Evolutionary conservation across 2,888 invertebrate species (phyloP), one percentile per base, ranked within the genome.

Genomic region (Drosophila birchii): DNA sequence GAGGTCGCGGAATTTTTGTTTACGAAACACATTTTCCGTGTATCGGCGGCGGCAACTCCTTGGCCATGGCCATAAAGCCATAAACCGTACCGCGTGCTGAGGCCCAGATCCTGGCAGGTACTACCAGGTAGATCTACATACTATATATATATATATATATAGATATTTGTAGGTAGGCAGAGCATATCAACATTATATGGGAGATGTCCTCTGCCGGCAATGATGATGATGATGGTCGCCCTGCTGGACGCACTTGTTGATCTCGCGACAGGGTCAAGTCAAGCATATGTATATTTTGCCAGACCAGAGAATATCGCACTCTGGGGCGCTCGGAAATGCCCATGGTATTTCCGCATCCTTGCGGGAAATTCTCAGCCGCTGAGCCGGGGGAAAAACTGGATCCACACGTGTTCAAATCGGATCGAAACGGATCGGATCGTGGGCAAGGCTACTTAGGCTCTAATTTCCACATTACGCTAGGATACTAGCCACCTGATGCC

Each of bases 21-120:
- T 81, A 85, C 81, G 75, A 84, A 88, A 79, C 59, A 68, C 87
- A 85, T 85, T 88, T 88, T 84, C 81, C 76, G 75, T 76, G 70
- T 70, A 75, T 64, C 63, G 61, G 26, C 39, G 61, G 66, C 84
- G 61, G 68, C 84, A 76, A 77, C 76, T 79, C 84, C 79, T 80
- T 75, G 75, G 75, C 62, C 76, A 62, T 54, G 59, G 59, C 44
- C 64, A 73, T 73, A 73, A 76, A 76, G 61, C 41, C 64, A 72
- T 72, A 72, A 72, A 75, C 39, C 54, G 38, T 16, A 67, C 55
- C 67, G 68, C 75, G 73, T 75, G 64, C 75, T 56, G 34, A 56
- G 54, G 41, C 5, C 39, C 39, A 12, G 36, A 43, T 47, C 54
- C 45, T 9, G 0, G 20, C 44, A 20, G 51, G 34, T 36, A 23